Base-by-base conservation (phyloP, 2,888 invertebrate species). In the Junonia oenone region DNA sequence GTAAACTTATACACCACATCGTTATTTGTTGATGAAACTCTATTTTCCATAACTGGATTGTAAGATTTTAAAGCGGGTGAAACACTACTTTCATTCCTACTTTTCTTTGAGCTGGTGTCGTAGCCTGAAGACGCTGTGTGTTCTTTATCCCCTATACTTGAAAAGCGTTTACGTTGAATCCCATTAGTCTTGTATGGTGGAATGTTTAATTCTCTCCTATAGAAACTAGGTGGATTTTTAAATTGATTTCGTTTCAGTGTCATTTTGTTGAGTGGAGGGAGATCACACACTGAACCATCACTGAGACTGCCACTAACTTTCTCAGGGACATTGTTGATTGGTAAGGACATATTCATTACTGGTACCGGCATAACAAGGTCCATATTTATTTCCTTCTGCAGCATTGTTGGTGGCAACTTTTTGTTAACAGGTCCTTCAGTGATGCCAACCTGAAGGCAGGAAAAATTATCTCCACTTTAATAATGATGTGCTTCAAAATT, bases 381-480 rank as follows among this genome's bases (percentile, higher is more conserved):
- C 77, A 64, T 71, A 73, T 75, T 81, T 65, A 74, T 66, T 73
- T 81, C 83, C 80, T 71, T 83, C 77, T 75, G 83, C 86, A 78
- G 82, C 82, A 81, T 73, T 78, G 81, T 75, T 75, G 84, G 80
- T 83, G 85, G 85, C 84, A 87, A 81, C 71, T 78, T 87, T 83
- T 83, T 85, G 81, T 76, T 78, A 78, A 81, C 83, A 76, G 88
- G 87, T 82, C 83, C 89, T 85, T 89, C 89, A 87, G 87, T 88
- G 88, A 86, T 86, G 88, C 89, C 90, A 83, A 90, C 90, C 90
- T 90, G 90, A 88, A 89, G 90, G 87, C 89, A 90, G 89, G 89
- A 90, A 90, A 90, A 90, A 90, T 90, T 75, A 88, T 88, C 90
- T 89, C 88, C 90, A 89, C 86, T 89, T 90, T 90, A 90, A 69